These are phyloP conservation scores for Podargus strigoides DNA, from an alignment of 2,797 vertebrate genomes.

Conservation along the genomic window DNA sequence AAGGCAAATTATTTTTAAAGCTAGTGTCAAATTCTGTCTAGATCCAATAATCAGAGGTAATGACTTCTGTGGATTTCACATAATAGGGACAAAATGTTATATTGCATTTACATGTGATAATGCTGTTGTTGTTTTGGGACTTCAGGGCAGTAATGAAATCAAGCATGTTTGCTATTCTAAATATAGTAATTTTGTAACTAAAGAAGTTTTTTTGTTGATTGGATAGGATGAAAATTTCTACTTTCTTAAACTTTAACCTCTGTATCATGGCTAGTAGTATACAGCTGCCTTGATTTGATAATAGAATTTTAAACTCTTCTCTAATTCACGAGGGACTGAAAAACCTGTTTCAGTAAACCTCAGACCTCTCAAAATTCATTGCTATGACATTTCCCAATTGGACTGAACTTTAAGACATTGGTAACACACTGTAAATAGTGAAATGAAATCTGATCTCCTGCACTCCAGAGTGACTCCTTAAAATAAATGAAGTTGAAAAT, in stretches of 20 bases:
- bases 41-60: neutral
- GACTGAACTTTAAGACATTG: neutral
- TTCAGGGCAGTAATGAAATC: neutral
- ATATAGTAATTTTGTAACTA: neutral
- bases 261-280: neutral
- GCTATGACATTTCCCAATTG: neutral
- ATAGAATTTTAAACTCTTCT: neutral
- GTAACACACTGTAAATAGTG: neutral
- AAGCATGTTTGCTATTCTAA: neutral
- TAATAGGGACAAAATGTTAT: neutral
- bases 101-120: neutral
- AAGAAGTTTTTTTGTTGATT: neutral
- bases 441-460: neutral
- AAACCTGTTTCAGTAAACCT: neutral
- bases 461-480: neutral
- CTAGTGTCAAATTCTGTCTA: neutral
- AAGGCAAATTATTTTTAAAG: neutral
- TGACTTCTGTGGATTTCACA: neutral
- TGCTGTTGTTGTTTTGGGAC: neutral
- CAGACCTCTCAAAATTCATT: neutral
- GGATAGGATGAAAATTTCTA: neutral
- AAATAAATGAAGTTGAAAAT: neutral
- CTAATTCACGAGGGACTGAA: neutral
- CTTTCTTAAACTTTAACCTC: neutral
- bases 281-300: neutral